phyloP scores from a whole-genome alignment of 2,888 invertebrate genomes.

The Dolomedes plantarius region DNA sequence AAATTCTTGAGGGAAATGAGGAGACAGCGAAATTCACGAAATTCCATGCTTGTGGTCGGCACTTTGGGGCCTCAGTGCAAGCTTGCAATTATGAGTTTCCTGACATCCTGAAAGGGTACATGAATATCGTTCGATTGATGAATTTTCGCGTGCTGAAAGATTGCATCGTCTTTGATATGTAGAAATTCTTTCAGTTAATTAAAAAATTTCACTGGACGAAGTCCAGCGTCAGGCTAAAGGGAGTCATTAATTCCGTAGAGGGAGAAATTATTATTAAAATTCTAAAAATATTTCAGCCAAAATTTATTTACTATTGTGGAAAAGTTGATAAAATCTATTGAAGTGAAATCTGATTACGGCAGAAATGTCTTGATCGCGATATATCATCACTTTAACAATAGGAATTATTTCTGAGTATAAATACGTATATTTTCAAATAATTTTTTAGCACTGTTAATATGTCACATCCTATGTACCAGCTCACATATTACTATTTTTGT shows the following conservation, averaged over 20 bases:
- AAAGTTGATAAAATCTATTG: too few relatives aligned
- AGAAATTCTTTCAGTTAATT: conserved; percentile 31
- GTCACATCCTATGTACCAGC: too few relatives aligned
- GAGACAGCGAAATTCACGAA: conserved; percentile 14
- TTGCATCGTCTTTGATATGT: conserved; percentile 21
- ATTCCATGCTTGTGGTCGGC: conserved; percentile 36
- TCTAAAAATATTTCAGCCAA: too few relatives aligned
- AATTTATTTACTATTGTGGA: too few relatives aligned
- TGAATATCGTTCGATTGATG: conserved; percentile 2
- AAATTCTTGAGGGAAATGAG: conserved; percentile 27
- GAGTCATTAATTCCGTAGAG: conserved; percentile 13
- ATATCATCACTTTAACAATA: too few relatives aligned
- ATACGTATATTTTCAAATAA: too few relatives aligned
- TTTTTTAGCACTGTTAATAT: too few relatives aligned
- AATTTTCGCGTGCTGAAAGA: conserved; percentile 14
- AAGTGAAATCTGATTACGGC: too few relatives aligned
- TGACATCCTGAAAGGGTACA: background rate
- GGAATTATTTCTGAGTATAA: too few relatives aligned
- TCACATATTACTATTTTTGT: too few relatives aligned
- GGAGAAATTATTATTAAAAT: background rate
- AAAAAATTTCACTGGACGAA: conserved; percentile 29
- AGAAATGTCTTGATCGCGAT: too few relatives aligned
- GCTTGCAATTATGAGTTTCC: conserved; percentile 32
- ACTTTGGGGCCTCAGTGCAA: background rate
- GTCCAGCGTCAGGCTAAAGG: conserved; percentile 30